Evolutionary conservation across 2,797 vertebrate species (phyloP).

Genomic region (Arnoldichthys spilopterus): DNA sequence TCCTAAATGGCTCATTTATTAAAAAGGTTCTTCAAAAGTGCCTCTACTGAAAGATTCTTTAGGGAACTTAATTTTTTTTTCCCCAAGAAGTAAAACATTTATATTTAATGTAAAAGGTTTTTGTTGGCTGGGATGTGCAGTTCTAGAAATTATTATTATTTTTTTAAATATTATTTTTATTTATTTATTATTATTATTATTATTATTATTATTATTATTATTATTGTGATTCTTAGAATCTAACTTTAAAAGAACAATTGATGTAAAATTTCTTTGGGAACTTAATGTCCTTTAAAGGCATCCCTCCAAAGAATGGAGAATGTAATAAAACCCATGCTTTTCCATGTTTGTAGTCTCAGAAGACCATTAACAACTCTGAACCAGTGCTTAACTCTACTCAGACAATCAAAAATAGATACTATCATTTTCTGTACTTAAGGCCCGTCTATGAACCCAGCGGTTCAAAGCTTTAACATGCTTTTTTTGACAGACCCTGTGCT

Average conservation of each 20-base stretch:
- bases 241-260: neutral
- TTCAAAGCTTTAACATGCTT: neutral
- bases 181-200: too few relatives aligned
- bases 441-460: neutral
- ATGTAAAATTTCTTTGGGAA: neutral
- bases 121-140: neutral
- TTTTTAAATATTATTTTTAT: too few relatives aligned
- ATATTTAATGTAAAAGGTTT: neutral
- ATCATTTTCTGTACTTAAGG: neutral
- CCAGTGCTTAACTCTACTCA: neutral
- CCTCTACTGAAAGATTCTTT: neutral
- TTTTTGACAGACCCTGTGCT: neutral
- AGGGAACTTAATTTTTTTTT: neutral
- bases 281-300: too few relatives aligned
- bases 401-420: neutral
- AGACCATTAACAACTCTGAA: neutral
- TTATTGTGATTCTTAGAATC: too few relatives aligned
- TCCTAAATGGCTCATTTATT: neutral
- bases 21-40: neutral
- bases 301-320: neutral
- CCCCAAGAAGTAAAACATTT: too few relatives aligned
- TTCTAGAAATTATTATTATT: too few relatives aligned
- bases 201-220: too few relatives aligned
- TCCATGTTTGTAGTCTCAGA: neutral
- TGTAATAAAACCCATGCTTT: too few relatives aligned